These are phyloP conservation scores for Enteromius fasciolatus DNA, from an alignment of 2,797 vertebrate species.

Conservation along the genomic window DNA sequence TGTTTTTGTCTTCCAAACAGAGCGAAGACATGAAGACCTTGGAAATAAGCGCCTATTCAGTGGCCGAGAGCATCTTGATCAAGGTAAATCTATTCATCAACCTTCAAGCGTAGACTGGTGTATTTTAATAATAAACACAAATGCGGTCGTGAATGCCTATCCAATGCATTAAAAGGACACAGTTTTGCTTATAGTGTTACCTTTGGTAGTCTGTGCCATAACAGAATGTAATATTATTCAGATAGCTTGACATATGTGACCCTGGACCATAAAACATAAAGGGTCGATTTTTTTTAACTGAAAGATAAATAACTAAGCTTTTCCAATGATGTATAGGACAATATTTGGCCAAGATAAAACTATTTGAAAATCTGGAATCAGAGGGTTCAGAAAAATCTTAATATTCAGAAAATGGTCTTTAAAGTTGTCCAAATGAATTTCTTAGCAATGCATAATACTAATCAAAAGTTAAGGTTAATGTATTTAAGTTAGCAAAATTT, in stretches of 20 bases:
- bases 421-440: not conserved
- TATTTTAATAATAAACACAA: constrained; percentile 19
- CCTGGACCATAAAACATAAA: not conserved
- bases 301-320: not conserved
- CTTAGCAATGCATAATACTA: not conserved
- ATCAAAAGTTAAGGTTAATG: not conserved
- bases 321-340: not conserved
- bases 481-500: not conserved
- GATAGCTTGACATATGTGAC: not conserved
- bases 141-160: not conserved
- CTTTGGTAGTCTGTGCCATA: not conserved
- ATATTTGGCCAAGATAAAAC: not conserved
- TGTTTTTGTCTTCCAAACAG: constrained; percentile 67
- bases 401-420: not conserved
- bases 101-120: not conserved
- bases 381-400: not conserved
- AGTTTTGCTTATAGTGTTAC: not conserved
- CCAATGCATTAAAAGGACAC: not conserved
- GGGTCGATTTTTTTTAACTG: not conserved
- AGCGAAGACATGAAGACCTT: constrained; percentile 76
- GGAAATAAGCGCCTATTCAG: constrained; percentile 75
- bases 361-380: not conserved
- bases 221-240: not conserved
- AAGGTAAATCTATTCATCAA: constrained; percentile 68
- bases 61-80: constrained; percentile 68